Base-by-base conservation (phyloP, 1,140 invertebrate species). In the Charaxes varanes region DNA sequence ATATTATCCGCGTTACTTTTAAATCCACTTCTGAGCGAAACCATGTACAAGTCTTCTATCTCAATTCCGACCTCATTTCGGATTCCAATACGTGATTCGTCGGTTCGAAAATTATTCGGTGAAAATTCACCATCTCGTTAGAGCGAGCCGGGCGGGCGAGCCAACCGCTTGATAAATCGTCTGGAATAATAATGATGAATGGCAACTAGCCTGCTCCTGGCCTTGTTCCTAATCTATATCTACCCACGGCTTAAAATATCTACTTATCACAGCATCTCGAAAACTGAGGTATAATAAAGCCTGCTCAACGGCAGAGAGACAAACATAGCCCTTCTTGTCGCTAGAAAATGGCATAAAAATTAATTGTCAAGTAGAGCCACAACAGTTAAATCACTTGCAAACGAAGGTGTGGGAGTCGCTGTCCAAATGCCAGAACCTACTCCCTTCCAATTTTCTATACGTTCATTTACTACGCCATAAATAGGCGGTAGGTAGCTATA, bases 111-210 rank as follows among this genome's bases (percentile, higher is more conserved):
- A 79, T 82, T 82, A 82, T 82, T 74, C 78, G 67, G 74, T 82
- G 78, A 79, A 79, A 82, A 82, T 82, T 76, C 77, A 79, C 68
- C 77, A 77, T 74, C 78, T 82, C 78, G 78, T 82, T 82, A 81
- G 74, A 73, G 76, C 76, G 72, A 77, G 65, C 61, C 61, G 65
- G 59, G 57, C 58, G 69, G 60, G 67, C 73, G 65, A 74, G 68
- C 72, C 71, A 82, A 82, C 78, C 74, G 74, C 74, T 78, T 82
- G 78, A 79, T 79, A 82, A 82, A 82, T 82, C 79, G 78, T 74
- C 73, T 78, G 78, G 78, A 82, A 82, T 82, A 82, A 82, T 79
- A 82, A 82, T 82, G 78, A 82, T 82, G 78, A 82, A 82, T 82
- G 78, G 74, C 78, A 77, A 76, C 78, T 82, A 77, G 55, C 53